phyloP scores from a whole-genome alignment of 2,888 invertebrate genomes.

The Argyresthia albistria region DNA sequence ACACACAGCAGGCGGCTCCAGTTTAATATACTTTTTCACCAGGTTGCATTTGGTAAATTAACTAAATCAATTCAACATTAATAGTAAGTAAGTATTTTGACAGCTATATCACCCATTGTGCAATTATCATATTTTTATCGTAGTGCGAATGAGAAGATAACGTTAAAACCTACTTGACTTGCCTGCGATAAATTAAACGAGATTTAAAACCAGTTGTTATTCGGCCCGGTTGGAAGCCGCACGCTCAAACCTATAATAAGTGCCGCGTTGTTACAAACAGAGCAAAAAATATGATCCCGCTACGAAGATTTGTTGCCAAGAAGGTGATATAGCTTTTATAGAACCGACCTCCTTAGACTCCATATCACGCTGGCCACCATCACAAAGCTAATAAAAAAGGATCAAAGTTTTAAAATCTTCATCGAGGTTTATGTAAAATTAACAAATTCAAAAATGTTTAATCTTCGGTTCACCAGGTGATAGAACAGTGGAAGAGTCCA shows the following conservation, averaged over 20 bases:
- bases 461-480: constrained; percentile 27
- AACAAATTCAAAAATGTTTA: not conserved
- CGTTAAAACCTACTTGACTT: not conserved
- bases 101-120: not conserved
- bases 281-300: constrained; percentile 47
- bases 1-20: no score
- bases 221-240: constrained; percentile 28
- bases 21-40: no score
- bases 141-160: constrained; percentile 14
- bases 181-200: constrained; percentile 5
- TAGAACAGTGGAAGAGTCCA: constrained; percentile 63
- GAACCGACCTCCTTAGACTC: not conserved
- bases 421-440: no score
- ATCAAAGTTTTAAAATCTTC: no score
- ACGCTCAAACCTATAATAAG: constrained; percentile 20
- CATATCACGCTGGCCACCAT: not conserved
- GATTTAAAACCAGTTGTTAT: constrained; percentile 36
- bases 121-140: constrained; percentile 1
- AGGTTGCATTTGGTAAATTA: no score
- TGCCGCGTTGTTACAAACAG: constrained; percentile 17
- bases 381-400: no score
- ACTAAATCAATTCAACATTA: no score
- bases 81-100: no score
- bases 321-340: constrained; percentile 35
- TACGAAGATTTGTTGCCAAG: constrained; percentile 53